These are phyloP conservation scores for Edolisoma coerulescens DNA, from an alignment of 2,113 vertebrate species.

Conservation along the genomic window DNA sequence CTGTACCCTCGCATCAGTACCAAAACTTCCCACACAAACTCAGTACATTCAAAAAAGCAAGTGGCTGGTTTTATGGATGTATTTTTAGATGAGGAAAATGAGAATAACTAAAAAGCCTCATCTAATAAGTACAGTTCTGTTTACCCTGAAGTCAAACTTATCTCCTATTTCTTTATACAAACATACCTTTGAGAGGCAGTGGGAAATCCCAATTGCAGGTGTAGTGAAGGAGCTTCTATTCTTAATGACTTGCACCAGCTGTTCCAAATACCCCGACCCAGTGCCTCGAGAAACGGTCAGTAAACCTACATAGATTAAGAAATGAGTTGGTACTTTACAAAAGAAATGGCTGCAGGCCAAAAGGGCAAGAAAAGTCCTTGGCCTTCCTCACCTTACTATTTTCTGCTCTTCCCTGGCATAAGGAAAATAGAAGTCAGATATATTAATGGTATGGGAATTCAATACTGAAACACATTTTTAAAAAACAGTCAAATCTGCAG, in stretches of 20 bases:
- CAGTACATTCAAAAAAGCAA: not conserved
- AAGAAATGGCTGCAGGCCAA: not conserved
- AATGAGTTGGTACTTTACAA: not conserved
- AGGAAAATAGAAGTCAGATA: not conserved
- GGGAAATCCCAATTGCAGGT: not conserved
- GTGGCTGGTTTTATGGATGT: not conserved
- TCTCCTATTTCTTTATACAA: not conserved
- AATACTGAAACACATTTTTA: not conserved
- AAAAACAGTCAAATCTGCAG: not conserved
- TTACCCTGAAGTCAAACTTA: not conserved
- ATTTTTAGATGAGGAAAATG: not conserved
- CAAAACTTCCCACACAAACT: not conserved
- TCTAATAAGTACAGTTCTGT: not conserved
- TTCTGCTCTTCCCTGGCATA: not conserved
- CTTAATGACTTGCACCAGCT: not conserved
- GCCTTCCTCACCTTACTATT: not conserved
- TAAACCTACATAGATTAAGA: not conserved
- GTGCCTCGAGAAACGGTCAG: not conserved
- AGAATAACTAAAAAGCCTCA: not conserved
- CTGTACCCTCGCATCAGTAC: not conserved
- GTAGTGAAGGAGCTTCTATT: not conserved
- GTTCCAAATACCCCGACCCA: not conserved
- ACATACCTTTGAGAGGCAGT: not conserved
- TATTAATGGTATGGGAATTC: not conserved
- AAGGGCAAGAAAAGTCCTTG: not conserved